Evolutionary conservation across 2,888 invertebrate genomes (phyloP).

Genomic region (Drosophila glabriapex): DNA sequence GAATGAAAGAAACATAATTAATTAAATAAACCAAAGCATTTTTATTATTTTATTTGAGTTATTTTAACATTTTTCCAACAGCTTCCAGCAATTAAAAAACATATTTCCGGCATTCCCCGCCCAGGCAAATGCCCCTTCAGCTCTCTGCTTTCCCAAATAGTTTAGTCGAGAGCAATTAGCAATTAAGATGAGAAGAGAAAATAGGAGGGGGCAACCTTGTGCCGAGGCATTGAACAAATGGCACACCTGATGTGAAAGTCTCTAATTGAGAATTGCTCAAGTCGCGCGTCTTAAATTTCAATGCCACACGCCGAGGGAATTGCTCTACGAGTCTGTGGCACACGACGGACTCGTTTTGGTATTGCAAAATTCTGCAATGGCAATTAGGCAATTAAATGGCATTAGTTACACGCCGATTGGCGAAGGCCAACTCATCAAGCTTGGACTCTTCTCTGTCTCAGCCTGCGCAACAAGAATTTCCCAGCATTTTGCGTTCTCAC

Average conservation of each 20-base stretch:
- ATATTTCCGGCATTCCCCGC: not conserved
- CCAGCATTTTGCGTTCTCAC: constrained; percentile 53
- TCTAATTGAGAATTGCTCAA: not conserved
- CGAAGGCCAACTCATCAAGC: constrained; percentile 48
- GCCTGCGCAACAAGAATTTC: constrained; percentile 12
- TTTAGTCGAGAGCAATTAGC: constrained; percentile 16
- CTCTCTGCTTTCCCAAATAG: constrained; percentile 1
- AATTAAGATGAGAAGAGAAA: constrained; percentile 7
- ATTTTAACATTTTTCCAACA: not conserved
- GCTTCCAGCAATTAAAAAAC: not conserved
- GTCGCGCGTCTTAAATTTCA: constrained; percentile 32
- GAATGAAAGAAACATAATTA: not conserved
- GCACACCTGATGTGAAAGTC: constrained; percentile 44
- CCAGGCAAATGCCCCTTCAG: not conserved
- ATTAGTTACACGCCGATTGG: constrained; percentile 60
- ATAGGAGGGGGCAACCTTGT: constrained; percentile 12
- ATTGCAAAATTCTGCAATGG: constrained; percentile 41
- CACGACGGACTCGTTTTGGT: constrained; percentile 49
- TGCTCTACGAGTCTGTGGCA: constrained; percentile 48
- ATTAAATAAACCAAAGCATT: not conserved
- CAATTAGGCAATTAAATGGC: constrained; percentile 75
- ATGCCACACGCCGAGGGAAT: constrained; percentile 62
- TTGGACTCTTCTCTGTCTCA: not conserved
- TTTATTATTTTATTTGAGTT: not conserved
- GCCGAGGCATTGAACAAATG: not conserved